These are phyloP conservation scores for Sceliomorpha sp. DNA, from an alignment of 2,888 invertebrate species.

Conservation along the genomic window DNA sequence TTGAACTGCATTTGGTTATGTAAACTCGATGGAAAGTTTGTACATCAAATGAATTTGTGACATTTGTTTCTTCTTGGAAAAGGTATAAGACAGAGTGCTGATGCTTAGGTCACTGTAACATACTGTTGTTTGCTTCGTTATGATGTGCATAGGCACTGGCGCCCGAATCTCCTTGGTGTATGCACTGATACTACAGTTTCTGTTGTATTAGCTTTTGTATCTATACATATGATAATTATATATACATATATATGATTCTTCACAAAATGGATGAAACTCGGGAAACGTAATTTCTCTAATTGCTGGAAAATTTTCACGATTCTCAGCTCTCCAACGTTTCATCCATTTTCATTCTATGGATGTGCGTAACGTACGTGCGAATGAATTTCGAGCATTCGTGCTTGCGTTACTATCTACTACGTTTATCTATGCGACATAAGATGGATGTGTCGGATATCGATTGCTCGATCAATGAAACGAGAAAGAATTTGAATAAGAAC, in stretches of 20 bases:
- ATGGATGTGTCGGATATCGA: constrained; percentile 22
- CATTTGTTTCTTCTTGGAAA: constrained; percentile 18
- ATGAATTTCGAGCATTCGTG: constrained; percentile 15
- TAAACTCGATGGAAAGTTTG: constrained; percentile 18
- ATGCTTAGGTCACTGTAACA: constrained; percentile 72
- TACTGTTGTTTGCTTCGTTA: constrained; percentile 73
- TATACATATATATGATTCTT: constrained; percentile 18
- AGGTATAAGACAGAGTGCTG: constrained; percentile 55
- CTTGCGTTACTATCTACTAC: constrained; percentile 30
- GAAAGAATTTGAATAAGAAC: no score
- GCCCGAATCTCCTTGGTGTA: constrained; percentile 70
- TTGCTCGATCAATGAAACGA: no score
- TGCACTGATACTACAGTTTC: constrained; percentile 72
- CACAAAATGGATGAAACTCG: constrained; percentile 49
- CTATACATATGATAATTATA: constrained; percentile 44
- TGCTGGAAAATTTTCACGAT: constrained; percentile 20
- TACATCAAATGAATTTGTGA: constrained; percentile 18
- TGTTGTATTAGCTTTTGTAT: constrained; percentile 76
- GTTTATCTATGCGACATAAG: constrained; percentile 31
- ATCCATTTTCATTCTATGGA: constrained; percentile 49
- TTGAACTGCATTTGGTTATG: not conserved
- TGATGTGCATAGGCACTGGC: constrained; percentile 73
- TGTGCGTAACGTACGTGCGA: constrained; percentile 35
- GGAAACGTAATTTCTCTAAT: constrained; percentile 9
- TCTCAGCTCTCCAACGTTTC: constrained; percentile 38